Base-by-base conservation (phyloP, 92 coral and sea anemone genomes). In the Anthopleura xanthogrammica region DNA sequence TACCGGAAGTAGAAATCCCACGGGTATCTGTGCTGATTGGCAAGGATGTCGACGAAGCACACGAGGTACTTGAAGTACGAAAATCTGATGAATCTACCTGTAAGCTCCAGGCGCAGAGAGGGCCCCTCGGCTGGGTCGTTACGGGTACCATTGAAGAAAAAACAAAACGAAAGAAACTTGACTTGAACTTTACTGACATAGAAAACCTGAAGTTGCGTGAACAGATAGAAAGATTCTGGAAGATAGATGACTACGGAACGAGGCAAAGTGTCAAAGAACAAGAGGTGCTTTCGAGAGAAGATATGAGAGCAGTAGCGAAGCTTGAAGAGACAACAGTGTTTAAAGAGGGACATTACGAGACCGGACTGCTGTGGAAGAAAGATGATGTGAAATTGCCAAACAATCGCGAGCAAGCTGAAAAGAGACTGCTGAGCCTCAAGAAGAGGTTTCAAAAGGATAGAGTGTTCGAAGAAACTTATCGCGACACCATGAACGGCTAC, bases 211-310 rank as follows among this genome's bases (percentile, higher is more conserved):
- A 56, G 13, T 60, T 91, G 10, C 80, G 84, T 36, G 77, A 91
- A 0, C 91, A 88, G 79, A 80, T 91, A 41, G 90, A 91, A 57
- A 82, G 58, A 3, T 82, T 91, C 77, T 91, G 94, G 90, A 88
- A 83, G n/a, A 29, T 88, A 10, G 94, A 91, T 60, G 86, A 71
- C 10, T 79, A 78, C 56, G 90, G 92, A 39, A 80, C 90, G 41
- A 85, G 87, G n/a, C n/a, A n/a, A n/a, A n/a, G n/a, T n/a, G n/a
- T n/a, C n/a, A n/a, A n/a, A n/a, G n/a, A n/a, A n/a, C n/a, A n/a
- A n/a, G n/a, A n/a, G n/a, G n/a, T n/a, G n/a, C n/a, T n/a, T n/a
- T n/a, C n/a, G n/a, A n/a, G n/a, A n/a, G n/a, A n/a, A n/a, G n/a
- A n/a, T n/a, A n/a, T n/a, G n/a, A n/a, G n/a, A n/a, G n/a, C n/a